phyloP scores from a whole-genome alignment of 2,888 invertebrate genomes.

The Platerodrilus igneus region DNA sequence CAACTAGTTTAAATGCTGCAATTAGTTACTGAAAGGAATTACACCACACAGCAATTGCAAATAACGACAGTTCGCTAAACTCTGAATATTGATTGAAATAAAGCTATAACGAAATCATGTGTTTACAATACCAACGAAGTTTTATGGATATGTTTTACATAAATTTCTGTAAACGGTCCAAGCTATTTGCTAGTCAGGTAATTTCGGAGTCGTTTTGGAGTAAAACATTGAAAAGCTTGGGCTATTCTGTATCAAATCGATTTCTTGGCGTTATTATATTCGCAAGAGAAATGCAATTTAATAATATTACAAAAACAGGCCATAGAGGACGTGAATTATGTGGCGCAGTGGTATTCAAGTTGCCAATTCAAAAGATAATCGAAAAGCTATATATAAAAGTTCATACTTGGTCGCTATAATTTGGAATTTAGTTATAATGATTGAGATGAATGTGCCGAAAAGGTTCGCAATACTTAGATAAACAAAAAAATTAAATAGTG shows the following conservation, averaged over 20 bases:
- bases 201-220: slow-evolving; percentile 9
- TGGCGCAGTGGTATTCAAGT: slow-evolving; percentile 22
- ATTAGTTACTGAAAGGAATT: slow-evolving; percentile 16
- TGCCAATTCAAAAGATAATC: slow-evolving; percentile 25
- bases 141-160: too few species aligned
- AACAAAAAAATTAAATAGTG: too few species aligned
- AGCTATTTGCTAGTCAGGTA: too few species aligned
- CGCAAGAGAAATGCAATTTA: slow-evolving; percentile 23
- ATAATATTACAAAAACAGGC: slow-evolving; percentile 27
- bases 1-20: slow-evolving; percentile 13
- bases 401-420: slow-evolving; percentile 18
- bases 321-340: slow-evolving; percentile 25
- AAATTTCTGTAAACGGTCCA: too few species aligned
- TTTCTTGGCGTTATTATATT: slow-evolving; percentile 16
- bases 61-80: too few species aligned
- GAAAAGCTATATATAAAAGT: slow-evolving; percentile 26
- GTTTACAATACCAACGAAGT: too few species aligned
- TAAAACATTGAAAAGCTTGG: slow-evolving; percentile 12
- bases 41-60: too few species aligned
- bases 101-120: too few species aligned
- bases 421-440: slow-evolving; percentile 16
- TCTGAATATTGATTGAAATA: too few species aligned
- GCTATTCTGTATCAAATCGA: slow-evolving; percentile 21
- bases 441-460: slow-evolving; percentile 17
- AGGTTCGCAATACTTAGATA: slow-evolving; percentile 12